These are phyloP conservation scores for Mirza zaza DNA, from an alignment of 2,113 vertebrate genomes.

Conservation along the genomic window DNA sequence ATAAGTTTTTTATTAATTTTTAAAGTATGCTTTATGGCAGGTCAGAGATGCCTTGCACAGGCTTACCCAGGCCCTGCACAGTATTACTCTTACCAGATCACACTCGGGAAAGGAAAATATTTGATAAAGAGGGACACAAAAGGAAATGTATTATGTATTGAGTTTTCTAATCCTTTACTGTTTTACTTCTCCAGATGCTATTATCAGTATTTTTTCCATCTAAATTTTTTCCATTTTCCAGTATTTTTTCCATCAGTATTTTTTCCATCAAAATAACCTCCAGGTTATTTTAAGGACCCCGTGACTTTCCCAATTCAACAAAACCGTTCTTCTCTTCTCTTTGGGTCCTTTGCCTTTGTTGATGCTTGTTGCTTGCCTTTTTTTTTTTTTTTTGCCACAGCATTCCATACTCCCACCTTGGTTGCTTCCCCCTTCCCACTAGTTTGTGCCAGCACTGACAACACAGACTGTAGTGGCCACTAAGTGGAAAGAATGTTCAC, in stretches of 20 bases:
- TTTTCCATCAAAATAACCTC: neutral
- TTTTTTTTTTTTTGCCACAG: neutral
- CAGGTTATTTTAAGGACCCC: neutral
- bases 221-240: neutral
- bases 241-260: neutral
- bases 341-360: neutral
- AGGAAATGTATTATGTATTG: neutral
- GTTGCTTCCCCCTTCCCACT: neutral
- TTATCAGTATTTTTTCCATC: constrained; percentile 25
- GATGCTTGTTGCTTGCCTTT: neutral
- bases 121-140: neutral
- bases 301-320: neutral
- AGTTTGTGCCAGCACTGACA: neutral
- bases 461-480: neutral
- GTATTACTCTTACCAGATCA: neutral
- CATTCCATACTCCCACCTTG: neutral
- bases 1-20: too few relatives aligned
- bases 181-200: neutral
- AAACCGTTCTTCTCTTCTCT: neutral
- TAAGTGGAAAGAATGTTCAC: neutral
- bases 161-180: neutral
- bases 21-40: too few relatives aligned
- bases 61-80: neutral
- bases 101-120: neutral
- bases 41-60: neutral